phyloP scores from a whole-genome alignment of 2,888 invertebrate genomes.

The Cheilosia vulpina region DNA sequence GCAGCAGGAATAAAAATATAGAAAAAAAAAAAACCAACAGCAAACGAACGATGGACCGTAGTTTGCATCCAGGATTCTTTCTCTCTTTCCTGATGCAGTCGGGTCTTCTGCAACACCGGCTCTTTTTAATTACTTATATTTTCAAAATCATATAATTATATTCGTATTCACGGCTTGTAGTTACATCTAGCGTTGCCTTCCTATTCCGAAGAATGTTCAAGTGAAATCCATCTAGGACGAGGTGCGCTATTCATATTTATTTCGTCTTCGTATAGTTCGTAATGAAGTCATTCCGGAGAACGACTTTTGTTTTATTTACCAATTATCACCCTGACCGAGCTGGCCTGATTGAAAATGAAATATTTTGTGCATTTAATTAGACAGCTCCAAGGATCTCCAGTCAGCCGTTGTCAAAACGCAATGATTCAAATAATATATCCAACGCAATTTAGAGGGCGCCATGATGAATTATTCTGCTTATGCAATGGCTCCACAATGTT shows the following conservation, averaged over 20 bases:
- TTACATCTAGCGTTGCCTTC: slow-evolving; percentile 2
- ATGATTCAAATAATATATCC: neutral
- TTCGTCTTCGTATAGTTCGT: no score
- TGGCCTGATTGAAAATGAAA: no score
- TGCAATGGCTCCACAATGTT: neutral
- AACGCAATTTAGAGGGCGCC: slow-evolving; percentile 2
- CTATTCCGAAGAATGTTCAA: neutral
- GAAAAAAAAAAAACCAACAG: neutral
- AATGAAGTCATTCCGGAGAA: no score
- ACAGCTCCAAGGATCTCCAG: no score
- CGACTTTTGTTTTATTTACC: no score
- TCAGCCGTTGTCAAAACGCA: no score
- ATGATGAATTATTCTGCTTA: neutral
- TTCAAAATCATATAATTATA: slow-evolving; percentile 13
- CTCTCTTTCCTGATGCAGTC: neutral
- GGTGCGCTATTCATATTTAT: neutral
- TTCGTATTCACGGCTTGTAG: neutral
- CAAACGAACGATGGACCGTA: slow-evolving; percentile 18
- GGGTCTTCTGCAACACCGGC: neutral
- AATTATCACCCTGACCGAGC: no score
- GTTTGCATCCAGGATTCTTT: slow-evolving; percentile 41
- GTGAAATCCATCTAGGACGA: slow-evolving; percentile 11
- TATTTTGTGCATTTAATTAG: no score
- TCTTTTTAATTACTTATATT: slow-evolving; percentile 38
- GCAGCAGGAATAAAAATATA: neutral